Conservation (phyloP, 1,140 invertebrate species). For the Sminthurides bifidus region DNA sequence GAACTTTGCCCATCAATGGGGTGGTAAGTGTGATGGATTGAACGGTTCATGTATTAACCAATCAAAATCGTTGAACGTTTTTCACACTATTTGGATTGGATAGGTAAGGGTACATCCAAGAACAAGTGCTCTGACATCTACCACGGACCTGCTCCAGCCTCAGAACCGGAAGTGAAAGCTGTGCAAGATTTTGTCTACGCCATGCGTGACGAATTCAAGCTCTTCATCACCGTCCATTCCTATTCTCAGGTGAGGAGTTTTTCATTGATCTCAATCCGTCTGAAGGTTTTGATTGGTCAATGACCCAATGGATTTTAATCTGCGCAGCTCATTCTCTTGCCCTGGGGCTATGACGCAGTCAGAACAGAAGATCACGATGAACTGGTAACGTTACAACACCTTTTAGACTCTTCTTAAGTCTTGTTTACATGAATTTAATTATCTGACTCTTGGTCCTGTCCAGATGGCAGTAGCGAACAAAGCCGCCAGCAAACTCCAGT, state of each 20-base stretch:
- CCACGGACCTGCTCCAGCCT: conserved; percentile 69
- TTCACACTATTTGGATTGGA: conserved; percentile 47
- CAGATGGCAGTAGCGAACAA: conserved; percentile 4
- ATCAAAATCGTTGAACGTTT: conserved; percentile 63
- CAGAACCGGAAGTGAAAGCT: conserved; percentile 78
- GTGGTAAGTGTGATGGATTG: conserved; percentile 41
- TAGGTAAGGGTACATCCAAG: conserved; percentile 58
- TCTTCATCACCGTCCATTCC: conserved; percentile 73
- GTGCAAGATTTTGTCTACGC: conserved; percentile 51
- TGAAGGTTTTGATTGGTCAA: background rate
- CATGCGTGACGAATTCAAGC: conserved; percentile 46
- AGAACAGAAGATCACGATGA: conserved; percentile 3
- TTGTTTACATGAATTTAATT: conserved; percentile 33
- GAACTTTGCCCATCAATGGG: conserved; percentile 36
- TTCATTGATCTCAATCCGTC: conserved; percentile 35
- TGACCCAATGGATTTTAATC: background rate
- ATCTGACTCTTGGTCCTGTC: background rate
- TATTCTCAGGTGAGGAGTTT: conserved; percentile 55
- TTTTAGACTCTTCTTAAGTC: conserved; percentile 8
- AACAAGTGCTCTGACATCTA: conserved; percentile 82
- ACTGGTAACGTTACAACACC: background rate
- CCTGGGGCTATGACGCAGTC: conserved; percentile 6
- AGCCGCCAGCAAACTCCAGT: background rate
- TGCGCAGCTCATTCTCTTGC: conserved; percentile 1
- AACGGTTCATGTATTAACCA: conserved; percentile 51